A percentile compares a stretch with the other conserved stretches of the same genome.
Conservation (phyloP, 2,888 invertebrate genomes). For the Eutolmus rufibarbis region DNA sequence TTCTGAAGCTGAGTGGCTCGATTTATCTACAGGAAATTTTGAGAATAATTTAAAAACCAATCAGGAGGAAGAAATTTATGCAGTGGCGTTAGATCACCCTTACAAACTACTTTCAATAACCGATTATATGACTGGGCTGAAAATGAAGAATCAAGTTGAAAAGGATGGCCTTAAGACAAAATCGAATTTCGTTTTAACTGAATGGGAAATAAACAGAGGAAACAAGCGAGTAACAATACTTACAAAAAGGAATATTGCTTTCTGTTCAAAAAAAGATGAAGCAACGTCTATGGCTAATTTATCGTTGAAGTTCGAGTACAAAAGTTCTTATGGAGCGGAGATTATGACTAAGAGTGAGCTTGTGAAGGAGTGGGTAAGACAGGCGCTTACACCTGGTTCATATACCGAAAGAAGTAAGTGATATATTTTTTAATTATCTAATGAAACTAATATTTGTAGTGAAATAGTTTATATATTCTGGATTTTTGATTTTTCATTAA, state of each 20-base stretch:
- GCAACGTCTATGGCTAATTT: conserved; percentile 35
- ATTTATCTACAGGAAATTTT: background rate
- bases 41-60: background rate
- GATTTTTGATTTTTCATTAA: too few species aligned
- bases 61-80: conserved; percentile 6
- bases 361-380: conserved; percentile 49
- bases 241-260: background rate
- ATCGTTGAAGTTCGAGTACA: conserved; percentile 52
- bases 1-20: background rate
- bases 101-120: background rate
- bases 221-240: background rate
- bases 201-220: background rate
- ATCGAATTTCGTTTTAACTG: background rate
- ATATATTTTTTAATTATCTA: background rate
- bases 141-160: background rate
- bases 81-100: background rate
- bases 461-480: too few species aligned
- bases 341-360: conserved; percentile 49
- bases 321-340: conserved; percentile 51
- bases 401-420: conserved; percentile 48
- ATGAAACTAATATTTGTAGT: too few species aligned
- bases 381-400: conserved; percentile 49
- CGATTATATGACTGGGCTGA: background rate
- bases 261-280: background rate
- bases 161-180: background rate